Base-by-base conservation (phyloP, 2,797 vertebrate genomes). In the Melanotaenia boesemani region DNA sequence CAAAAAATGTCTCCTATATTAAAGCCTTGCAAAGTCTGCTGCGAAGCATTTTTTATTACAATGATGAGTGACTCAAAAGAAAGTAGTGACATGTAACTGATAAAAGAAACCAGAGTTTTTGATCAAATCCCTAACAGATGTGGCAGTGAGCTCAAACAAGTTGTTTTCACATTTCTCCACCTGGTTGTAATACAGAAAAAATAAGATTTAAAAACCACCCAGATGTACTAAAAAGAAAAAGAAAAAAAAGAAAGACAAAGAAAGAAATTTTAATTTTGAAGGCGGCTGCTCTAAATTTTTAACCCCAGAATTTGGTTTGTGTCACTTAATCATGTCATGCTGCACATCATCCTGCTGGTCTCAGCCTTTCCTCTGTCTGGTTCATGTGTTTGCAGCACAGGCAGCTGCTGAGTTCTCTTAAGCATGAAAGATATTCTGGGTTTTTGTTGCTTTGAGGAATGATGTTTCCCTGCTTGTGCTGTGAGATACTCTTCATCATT, bases 191-290 rank as follows among this genome's bases (percentile, higher is more conserved):
- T 90, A 70, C 32, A 39, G 65, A 76, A 83, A 85, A 84, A 85
- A 80, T 86, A 56, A 34, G 57, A 82, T 82, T 88, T 82, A 54
- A 63, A 89, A 93, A 88, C 84, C 89, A 67, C 84, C 83, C 67
- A 68, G 71, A 87, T 83, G 84, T 86, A 82, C 72, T 89, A 90
- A 58, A 89, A 84, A 81, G 65, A 74, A 88, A 50, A 74, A 85
- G 84, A 74, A 84, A 64, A 24, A 26, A 30, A 30, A 30, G 28
- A 30, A 5, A 30, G 5, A 30, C 28, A n/a, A n/a, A n/a, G n/a
- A 3, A 24, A 54, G 8, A 54, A 86, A 88, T 87, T 79, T 77
- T 50, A 82, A 69, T 74, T 57, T 63, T 73, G 55, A 64, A 39
- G 50, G 64, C 52, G 34, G 11, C 64, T 65, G 60, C 67, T 79